Conservation (phyloP, 2,888 invertebrate genomes). For the Syrphus vitripennis region DNA sequence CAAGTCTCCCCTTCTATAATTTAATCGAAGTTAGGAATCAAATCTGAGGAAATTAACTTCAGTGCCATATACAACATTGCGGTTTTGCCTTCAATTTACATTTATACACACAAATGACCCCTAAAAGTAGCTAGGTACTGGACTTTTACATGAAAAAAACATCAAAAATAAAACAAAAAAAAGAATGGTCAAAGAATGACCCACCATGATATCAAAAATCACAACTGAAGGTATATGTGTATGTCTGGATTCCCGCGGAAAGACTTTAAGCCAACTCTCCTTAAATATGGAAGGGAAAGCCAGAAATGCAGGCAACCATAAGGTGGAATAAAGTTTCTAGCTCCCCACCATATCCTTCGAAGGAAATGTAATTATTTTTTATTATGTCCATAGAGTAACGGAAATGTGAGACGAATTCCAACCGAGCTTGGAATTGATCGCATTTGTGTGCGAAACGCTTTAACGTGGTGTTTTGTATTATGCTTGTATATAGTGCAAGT, state of each 20-base stretch:
- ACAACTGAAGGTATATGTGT: not conserved
- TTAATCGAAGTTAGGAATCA: conserved; percentile 56
- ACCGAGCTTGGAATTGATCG: conserved; percentile 47
- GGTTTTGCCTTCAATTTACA: not conserved
- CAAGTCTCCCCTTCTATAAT: not conserved
- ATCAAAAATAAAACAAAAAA: conserved; percentile 44
- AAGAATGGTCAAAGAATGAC: conserved; percentile 19
- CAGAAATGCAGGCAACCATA: not conserved
- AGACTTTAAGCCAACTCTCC: not conserved
- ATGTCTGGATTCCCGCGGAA: not conserved
- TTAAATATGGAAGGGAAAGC: not conserved
- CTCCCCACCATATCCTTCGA: not conserved
- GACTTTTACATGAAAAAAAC: conserved; percentile 49
- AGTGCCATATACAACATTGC: conserved; percentile 32
- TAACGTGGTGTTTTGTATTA: not conserved
- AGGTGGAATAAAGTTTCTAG: no score
- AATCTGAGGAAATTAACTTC: conserved; percentile 40
- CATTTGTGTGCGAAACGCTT: conserved; percentile 11
- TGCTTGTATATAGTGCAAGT: not conserved
- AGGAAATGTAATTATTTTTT: conserved; percentile 60
- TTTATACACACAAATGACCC: conserved; percentile 38
- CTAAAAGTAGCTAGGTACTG: no score
- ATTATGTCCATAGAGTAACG: conserved; percentile 59
- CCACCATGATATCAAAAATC: not conserved
- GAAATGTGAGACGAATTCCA: conserved; percentile 68